Evolutionary conservation across 1,140 invertebrate genomes (phyloP).

Genomic region (Uloborus diversus): DNA sequence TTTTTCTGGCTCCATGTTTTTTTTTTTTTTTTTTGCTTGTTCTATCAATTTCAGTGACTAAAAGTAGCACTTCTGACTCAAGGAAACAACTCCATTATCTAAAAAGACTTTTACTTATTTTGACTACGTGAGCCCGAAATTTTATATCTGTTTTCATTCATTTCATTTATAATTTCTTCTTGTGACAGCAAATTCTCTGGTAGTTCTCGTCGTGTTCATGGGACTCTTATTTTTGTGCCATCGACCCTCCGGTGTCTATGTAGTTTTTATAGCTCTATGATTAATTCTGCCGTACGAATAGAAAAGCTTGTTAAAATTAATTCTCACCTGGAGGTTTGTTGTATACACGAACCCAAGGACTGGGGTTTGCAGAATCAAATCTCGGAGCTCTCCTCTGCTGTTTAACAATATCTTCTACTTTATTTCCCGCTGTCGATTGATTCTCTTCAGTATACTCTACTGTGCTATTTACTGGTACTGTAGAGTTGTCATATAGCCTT

Average conservation of each 20-base stretch:
- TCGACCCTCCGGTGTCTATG: neutral
- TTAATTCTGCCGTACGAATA: neutral
- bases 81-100: no score
- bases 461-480: neutral
- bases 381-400: constrained; percentile 17
- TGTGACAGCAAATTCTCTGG: no score
- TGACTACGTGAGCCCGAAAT: no score
- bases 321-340: constrained; percentile 26
- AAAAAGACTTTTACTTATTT: no score
- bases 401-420: constrained; percentile 15
- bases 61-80: no score
- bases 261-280: neutral
- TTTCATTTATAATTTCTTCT: no score
- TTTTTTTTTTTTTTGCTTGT: no score
- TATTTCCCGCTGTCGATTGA: neutral
- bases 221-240: neutral
- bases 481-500: neutral
- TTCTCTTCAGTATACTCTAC: neutral
- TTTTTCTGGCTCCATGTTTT: no score
- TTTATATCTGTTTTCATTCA: neutral
- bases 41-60: no score
- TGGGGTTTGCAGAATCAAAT: constrained; percentile 17
- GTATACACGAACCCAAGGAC: constrained; percentile 39
- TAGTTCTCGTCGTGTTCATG: neutral
- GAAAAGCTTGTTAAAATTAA: neutral